Base-by-base conservation (phyloP, 1,140 invertebrate species). In the Drosophila mojavensis region DNA sequence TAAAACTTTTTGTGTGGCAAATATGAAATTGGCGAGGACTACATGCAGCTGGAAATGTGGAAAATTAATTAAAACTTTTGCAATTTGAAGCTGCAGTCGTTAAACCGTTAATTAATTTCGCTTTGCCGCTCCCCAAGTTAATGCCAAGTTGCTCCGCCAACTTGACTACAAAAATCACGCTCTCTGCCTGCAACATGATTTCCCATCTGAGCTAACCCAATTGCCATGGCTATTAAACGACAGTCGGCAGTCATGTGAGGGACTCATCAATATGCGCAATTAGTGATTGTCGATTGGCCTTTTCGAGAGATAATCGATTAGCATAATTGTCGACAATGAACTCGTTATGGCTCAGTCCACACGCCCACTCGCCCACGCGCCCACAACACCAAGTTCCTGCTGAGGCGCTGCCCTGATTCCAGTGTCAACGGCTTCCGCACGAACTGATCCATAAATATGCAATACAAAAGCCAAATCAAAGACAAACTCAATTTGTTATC, bases 41-140 rank as follows among this genome's bases (percentile, higher is more conserved):
- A 82, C 64, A 56, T 82, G 75, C 60, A 75, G 65, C 75, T 76
- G 53, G 79, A 83, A 83, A 71, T 65, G 80, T 83, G 70, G 4
- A 73, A 79, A 83, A 82, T 83, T 83, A 76, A 83, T 83, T 83
- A 83, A 83, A 83, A 83, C 81, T 83, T 83, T 83, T 77, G 76
- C 81, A 79, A 83, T 83, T 83, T 75, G 55, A 17, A 58, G 53
- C 28, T 62, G 50, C 41, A 66, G n/a, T 48, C 56, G 55, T 53
- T 69, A 81, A 75, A 68, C 67, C 80, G 75, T 82, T 71, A 75
- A 82, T 79, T 82, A 79, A 78, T 82, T 78, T 70, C 50, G 24
- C 30, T 72, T 62, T 55, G 51, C 43, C 39, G 55, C 45, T 56
- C 36, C 10, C 26, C 26, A 43, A 61, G 13, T 43, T 43, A 28